phyloP scores from a whole-genome alignment of 2,113 vertebrate genomes.

The Sinocyclocheilus grahami region DNA sequence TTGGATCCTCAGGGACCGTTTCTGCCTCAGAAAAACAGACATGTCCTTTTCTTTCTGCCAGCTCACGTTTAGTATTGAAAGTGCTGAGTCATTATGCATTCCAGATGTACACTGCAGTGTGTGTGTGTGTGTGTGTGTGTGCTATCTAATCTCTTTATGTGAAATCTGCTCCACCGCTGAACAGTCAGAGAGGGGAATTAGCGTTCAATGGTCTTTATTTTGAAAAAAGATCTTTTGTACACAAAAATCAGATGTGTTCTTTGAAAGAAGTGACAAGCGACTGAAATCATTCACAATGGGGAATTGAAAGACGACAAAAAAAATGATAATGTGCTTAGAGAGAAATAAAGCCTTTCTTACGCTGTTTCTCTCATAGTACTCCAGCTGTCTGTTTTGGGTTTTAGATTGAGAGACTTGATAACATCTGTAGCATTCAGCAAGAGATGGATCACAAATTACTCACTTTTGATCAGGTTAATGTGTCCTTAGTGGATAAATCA shows the following conservation, averaged over 20 bases:
- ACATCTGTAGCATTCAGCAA: background rate
- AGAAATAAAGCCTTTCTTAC: background rate
- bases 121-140: background rate
- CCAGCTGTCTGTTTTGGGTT: background rate
- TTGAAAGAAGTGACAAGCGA: constrained; percentile 1
- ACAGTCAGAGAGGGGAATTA: background rate
- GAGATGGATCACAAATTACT: background rate
- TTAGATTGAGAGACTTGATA: background rate
- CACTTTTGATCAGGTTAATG: background rate
- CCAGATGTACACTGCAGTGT: constrained; percentile 1
- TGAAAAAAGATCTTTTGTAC: constrained; percentile 6
- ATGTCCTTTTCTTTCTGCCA: constrained; percentile 1
- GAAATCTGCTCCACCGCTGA: background rate
- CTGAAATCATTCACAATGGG: background rate
- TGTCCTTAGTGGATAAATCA: background rate
- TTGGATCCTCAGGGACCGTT: background rate
- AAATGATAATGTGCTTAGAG: background rate
- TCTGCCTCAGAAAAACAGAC: constrained; percentile 2
- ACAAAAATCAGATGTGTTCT: background rate
- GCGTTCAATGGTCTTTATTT: background rate
- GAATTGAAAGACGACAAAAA: background rate
- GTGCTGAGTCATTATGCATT: constrained; percentile 31
- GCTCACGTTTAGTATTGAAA: constrained; percentile 9
- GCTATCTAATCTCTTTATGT: constrained; percentile 19
- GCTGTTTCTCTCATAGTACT: background rate